Percentiles rank a stretch among this genome's conserved stretches.
These are phyloP conservation scores for Pseudorhiza aurosa DNA, from an alignment of 30 jellyfish, hydroid and myxozoan genomes.

Conservation along the genomic window DNA sequence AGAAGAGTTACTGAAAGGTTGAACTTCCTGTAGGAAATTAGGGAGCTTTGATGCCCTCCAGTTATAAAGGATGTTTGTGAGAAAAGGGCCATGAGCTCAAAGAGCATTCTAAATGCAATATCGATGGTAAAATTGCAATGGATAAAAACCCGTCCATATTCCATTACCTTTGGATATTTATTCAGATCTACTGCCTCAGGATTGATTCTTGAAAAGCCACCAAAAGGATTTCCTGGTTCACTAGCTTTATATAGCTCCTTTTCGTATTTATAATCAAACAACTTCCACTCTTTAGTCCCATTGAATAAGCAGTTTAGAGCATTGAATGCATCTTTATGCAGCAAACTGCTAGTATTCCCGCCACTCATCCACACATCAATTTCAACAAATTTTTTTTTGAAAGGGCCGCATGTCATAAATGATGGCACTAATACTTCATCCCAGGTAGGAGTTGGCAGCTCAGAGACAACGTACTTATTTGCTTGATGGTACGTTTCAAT, in stretches of 20 bases:
- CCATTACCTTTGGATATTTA: constrained; percentile 55
- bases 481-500: constrained; percentile 61
- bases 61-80: too few relatives aligned
- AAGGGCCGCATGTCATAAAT: constrained; percentile 76
- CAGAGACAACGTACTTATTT: constrained; percentile 82
- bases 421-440: constrained; percentile 65
- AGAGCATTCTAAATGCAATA: too few relatives aligned
- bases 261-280: constrained; percentile 63
- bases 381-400: constrained; percentile 62
- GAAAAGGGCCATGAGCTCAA: too few relatives aligned
- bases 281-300: constrained; percentile 89
- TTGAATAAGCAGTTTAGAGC: constrained; percentile 77
- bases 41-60: too few relatives aligned
- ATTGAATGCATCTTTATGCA: constrained; percentile 92
- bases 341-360: constrained; percentile 68
- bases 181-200: constrained; percentile 63
- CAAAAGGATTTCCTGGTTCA: constrained; percentile 30
- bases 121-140: too few relatives aligned
- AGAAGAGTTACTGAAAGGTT: too few relatives aligned
- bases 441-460: constrained; percentile 86
- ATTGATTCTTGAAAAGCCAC: constrained; percentile 80
- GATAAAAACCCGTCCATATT: too few relatives aligned
- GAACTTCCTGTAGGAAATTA: too few relatives aligned
- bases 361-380: constrained; percentile 93
- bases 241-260: constrained; percentile 30